These are phyloP conservation scores for Melolontha melolontha DNA, from an alignment of 2,888 invertebrate genomes.

Conservation along the genomic window DNA sequence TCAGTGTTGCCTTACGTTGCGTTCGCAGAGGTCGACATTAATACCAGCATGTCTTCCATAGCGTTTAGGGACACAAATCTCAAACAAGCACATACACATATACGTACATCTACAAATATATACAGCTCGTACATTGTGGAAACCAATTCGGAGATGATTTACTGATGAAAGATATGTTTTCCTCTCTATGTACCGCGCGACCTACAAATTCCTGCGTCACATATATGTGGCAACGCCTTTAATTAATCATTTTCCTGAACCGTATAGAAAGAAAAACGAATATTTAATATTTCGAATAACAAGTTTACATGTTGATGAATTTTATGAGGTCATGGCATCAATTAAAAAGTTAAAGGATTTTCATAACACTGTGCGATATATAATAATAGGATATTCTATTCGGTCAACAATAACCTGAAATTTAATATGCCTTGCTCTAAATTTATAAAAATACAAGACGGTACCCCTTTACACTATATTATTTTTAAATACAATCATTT, in stretches of 20 bases:
- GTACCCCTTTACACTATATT: too few species aligned
- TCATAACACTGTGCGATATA: background rate
- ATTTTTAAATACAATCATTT: too few species aligned
- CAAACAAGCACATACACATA: too few species aligned
- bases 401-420: too few species aligned
- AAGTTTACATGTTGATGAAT: slow-evolving; percentile 27
- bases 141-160: too few species aligned
- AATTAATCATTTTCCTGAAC: slow-evolving; percentile 15
- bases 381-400: too few species aligned
- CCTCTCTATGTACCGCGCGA: background rate
- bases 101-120: too few species aligned
- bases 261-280: background rate
- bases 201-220: background rate
- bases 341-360: slow-evolving; percentile 15
- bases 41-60: slow-evolving; percentile 52
- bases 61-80: too few species aligned
- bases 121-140: too few species aligned
- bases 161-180: slow-evolving; percentile 6
- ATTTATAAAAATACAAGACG: too few species aligned
- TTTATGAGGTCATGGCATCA: background rate
- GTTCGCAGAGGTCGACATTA: slow-evolving; percentile 49
- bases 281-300: slow-evolving; percentile 31
- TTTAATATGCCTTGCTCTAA: too few species aligned
- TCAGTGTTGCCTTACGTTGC: slow-evolving; percentile 45
- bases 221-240: slow-evolving; percentile 1